Evolutionary conservation across 2,888 invertebrate species (phyloP), one percentile per base, ranked within the genome.

Genomic region (Trilocha varians): DNA sequence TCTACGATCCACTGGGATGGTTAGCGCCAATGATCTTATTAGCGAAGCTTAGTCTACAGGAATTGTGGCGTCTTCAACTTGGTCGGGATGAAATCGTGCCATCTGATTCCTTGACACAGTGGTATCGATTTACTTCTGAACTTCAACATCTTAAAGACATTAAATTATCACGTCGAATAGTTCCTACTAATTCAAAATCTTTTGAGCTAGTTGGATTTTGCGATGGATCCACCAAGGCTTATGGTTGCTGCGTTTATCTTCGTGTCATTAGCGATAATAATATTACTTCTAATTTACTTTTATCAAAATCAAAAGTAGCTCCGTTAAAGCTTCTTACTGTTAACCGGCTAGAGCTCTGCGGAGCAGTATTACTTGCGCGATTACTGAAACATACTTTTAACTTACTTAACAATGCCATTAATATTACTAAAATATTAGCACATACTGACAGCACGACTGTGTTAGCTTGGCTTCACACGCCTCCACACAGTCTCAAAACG

Each of bases 291-390:
- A 13, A 32, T 14, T 32, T 38, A 11, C 8, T 38, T 2, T n/a
- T 32, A 3, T 25, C 32, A 13, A 38, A 38, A 34, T 34, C 33
- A 8, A 39, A 16, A 34, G 39, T 39, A 3, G 39, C 39, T 16
- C 39, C 39, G 4, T 14, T 39, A 17, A 39, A 39, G 8, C n/a
- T 33, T n/a, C 16, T 39, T 13, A 34, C 39, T 9, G 18, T 39
- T 2, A 34, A 32, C 14, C 38, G 38, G 3, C n/a, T 38, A 8
- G 38, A 38, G 15, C 32, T 38, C 8, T 3, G 11, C 13, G 13
- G 14, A 6, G 32, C 32, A 5, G 14, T 32, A 13, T 15, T 38
- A 13, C 14, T 38, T 8, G 32, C 38, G 6, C n/a, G 14, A 14
- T 3, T 38, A 8, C 14, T 38, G 9, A 38, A 38, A 13, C 32